A percentile compares a stretch with the other conserved stretches of the same genome.
Conservation (phyloP, 2,113 vertebrate genomes). For the Okapia johnstoni region DNA sequence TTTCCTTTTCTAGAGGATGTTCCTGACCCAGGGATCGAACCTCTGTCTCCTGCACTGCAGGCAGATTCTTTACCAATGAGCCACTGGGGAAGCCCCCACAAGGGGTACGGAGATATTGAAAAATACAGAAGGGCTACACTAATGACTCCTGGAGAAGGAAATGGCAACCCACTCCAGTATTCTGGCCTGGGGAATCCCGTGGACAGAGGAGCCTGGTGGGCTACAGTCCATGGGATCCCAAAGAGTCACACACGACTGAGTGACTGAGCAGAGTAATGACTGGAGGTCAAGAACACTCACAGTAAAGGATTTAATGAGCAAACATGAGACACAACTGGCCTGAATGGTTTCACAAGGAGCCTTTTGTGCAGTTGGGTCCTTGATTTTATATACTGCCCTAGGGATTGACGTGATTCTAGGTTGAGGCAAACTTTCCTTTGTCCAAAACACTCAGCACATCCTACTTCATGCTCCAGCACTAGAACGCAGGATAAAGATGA, state of each 20-base stretch:
- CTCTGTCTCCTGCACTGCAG: background rate
- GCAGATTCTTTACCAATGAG: background rate
- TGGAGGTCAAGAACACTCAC: background rate
- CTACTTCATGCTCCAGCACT: background rate
- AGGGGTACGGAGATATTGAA: background rate
- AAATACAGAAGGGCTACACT: background rate
- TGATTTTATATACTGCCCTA: background rate
- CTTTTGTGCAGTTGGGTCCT: background rate
- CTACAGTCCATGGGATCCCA: background rate
- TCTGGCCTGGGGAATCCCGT: background rate
- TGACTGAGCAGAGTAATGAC: background rate
- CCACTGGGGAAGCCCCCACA: background rate
- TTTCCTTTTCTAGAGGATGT: background rate
- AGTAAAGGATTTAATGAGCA: background rate
- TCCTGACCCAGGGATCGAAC: background rate
- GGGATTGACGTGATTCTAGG: background rate
- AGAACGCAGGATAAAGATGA: background rate
- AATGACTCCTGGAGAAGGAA: background rate
- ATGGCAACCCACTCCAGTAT: background rate
- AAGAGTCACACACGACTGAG: background rate
- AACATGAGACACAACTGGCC: background rate
- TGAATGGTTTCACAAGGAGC: background rate
- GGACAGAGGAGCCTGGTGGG: background rate
- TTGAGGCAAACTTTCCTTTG: background rate
- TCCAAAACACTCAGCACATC: background rate